Evolutionary conservation across 1,140 invertebrate genomes (phyloP).

Genomic region (Drosophila mojavensis): DNA sequence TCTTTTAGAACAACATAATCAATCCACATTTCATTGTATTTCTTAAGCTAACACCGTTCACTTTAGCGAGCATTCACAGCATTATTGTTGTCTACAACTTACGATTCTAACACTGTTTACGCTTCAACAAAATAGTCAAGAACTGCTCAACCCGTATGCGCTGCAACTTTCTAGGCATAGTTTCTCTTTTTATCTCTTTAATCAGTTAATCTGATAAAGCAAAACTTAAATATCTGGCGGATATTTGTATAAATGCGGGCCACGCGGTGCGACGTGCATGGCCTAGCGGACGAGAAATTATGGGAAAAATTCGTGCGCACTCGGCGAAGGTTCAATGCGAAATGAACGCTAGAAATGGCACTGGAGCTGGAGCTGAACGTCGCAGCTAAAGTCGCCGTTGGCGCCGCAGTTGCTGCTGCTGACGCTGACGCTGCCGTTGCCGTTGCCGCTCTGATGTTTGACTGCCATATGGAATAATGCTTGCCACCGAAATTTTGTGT

Average conservation of each 20-base stretch:
- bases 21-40: background rate
- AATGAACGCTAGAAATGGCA: slow-evolving; percentile 31
- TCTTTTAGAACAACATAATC: no score
- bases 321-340: slow-evolving; percentile 37
- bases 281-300: slow-evolving; percentile 6
- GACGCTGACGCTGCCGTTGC: slow-evolving; percentile 9
- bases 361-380: background rate
- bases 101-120: slow-evolving; percentile 58
- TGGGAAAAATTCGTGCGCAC: slow-evolving; percentile 28
- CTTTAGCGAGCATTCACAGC: background rate
- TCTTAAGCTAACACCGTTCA: background rate
- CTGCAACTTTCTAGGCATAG: slow-evolving; percentile 47
- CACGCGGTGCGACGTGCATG: background rate
- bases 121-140: slow-evolving; percentile 59
- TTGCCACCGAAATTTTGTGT: slow-evolving; percentile 5
- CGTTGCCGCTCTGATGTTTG: slow-evolving; percentile 2
- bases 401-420: background rate
- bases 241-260: background rate
- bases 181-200: background rate
- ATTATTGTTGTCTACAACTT: slow-evolving; percentile 12
- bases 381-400: slow-evolving; percentile 1
- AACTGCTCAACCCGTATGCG: slow-evolving; percentile 51
- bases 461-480: slow-evolving; percentile 43
- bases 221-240: slow-evolving; percentile 13
- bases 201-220: background rate